Conservation (phyloP, 1,140 invertebrate species). For the Brachionus paranguensis region DNA sequence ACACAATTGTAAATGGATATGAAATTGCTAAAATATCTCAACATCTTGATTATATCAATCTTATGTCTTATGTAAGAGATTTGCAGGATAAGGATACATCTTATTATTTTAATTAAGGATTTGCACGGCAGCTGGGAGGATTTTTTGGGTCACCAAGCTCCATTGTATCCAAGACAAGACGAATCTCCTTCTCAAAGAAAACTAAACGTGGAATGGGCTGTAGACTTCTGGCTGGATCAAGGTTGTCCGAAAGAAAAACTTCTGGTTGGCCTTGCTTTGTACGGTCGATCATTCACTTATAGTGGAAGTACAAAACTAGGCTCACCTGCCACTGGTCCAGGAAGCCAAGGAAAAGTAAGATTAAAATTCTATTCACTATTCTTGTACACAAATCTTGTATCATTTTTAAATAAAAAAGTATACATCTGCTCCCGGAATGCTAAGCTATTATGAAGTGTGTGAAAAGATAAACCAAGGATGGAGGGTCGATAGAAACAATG, state of each 20-base stretch:
- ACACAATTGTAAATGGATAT: slow-evolving; percentile 60
- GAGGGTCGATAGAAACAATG: background rate
- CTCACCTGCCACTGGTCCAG: slow-evolving; percentile 66
- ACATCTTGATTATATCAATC: slow-evolving; percentile 87
- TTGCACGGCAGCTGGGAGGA: slow-evolving; percentile 38
- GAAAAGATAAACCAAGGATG: slow-evolving; percentile 12
- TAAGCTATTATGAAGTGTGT: slow-evolving; percentile 76
- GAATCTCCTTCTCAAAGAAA: background rate
- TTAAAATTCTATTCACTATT: slow-evolving; percentile 71
- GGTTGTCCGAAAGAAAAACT: slow-evolving; percentile 75
- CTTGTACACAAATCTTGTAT: slow-evolving; percentile 76
- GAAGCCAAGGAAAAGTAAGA: slow-evolving; percentile 70
- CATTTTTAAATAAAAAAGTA: slow-evolving; percentile 66
- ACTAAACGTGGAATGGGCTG: slow-evolving; percentile 46
- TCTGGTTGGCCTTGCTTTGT: slow-evolving; percentile 76
- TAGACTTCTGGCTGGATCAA: slow-evolving; percentile 63
- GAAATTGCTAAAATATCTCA: slow-evolving; percentile 65
- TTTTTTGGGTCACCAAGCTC: slow-evolving; percentile 8
- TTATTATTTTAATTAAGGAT: background rate
- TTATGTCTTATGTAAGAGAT: slow-evolving; percentile 69
- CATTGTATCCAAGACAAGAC: slow-evolving; percentile 26
- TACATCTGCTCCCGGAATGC: slow-evolving; percentile 78
- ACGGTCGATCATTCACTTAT: slow-evolving; percentile 76
- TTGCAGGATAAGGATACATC: too few relatives aligned
- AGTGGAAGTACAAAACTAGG: slow-evolving; percentile 72